Evolutionary conservation across 1,140 invertebrate species (phyloP), one percentile per base, ranked within the genome.

Genomic region (Leptinotarsa defecta): DNA sequence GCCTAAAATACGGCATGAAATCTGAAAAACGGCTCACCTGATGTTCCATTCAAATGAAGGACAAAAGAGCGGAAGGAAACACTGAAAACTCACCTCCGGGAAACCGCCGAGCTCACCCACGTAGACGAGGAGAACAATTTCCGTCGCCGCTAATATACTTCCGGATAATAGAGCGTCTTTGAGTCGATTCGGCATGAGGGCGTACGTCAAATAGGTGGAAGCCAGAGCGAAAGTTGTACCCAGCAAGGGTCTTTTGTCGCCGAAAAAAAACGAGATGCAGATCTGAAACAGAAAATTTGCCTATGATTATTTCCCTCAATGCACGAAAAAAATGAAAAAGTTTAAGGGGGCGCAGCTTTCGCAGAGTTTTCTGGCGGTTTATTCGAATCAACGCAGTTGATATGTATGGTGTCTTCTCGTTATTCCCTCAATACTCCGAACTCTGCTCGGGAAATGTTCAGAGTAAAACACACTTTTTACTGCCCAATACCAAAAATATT

Each of bases 181-280:
- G 78, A 96, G 89, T 68, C 93, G 89, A 57, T 97, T 90, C 2
- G 95, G 95, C 73, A 98, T 89, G 77, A 96, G 89, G 1, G 94
- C 94, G 83, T 96, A 97, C 34, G 93, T 93, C 86, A 96, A 89
- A 87, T 96, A 98, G 64, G 95, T 93, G 87, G 94, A 95, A 73
- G 96, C 90, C 15, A 94, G 88, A 8, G 91, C 90, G 4, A 89
- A 87, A 86, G 92, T 92, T 1, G 91, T 89, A 1, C 91, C 91
- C 3, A 92, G 88, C 22, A 85, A 73, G 13, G 84, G 83, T 22
- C 84, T 75, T 61, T 81, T 75, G 6, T 62, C 67, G 22, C 83
- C 83, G 63, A 78, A 82, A 48, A 82, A 85, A 22, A 85, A 76
- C 80, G 74, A 86, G 62, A 82, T 81, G 73, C 83, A 85, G 22